Evolutionary conservation across 2,888 invertebrate genomes (phyloP).

Genomic region (Epinotia brunnichana): DNA sequence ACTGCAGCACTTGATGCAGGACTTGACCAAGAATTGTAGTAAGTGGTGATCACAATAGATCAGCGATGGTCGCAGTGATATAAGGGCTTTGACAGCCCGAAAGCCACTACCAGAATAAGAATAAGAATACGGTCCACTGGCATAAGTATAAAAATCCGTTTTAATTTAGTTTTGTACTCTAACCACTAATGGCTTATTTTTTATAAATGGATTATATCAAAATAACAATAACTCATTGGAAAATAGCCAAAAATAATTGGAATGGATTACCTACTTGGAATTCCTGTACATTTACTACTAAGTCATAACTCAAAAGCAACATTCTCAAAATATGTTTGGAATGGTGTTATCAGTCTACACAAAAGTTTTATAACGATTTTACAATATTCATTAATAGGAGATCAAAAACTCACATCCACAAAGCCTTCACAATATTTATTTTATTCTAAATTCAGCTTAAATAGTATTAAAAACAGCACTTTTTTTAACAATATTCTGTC

Average conservation of each 20-base stretch:
- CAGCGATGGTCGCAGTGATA: no score
- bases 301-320: conserved; percentile 16
- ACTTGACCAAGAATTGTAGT: no score
- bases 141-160: neutral
- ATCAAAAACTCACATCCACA: conserved; percentile 68
- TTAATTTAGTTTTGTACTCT: neutral
- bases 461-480: conserved; percentile 34
- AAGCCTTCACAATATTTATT: conserved; percentile 53
- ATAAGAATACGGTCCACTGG: no score
- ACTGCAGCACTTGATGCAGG: no score
- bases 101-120: no score
- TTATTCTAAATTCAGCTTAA: conserved; percentile 35
- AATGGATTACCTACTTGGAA: conserved; percentile 44
- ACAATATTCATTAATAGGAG: conserved; percentile 51
- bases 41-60: no score
- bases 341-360: conserved; percentile 56
- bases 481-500: conserved; percentile 10
- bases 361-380: conserved; percentile 21
- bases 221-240: neutral
- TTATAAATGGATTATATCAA: neutral
- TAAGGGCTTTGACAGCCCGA: no score
- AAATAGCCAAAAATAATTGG: conserved; percentile 33
- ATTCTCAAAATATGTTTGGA: conserved; percentile 49
- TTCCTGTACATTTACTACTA: conserved; percentile 12
- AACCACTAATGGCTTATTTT: neutral